Evolutionary conservation across 2,113 vertebrate species (phyloP).

Genomic region (Daubentonia madagascariensis): DNA sequence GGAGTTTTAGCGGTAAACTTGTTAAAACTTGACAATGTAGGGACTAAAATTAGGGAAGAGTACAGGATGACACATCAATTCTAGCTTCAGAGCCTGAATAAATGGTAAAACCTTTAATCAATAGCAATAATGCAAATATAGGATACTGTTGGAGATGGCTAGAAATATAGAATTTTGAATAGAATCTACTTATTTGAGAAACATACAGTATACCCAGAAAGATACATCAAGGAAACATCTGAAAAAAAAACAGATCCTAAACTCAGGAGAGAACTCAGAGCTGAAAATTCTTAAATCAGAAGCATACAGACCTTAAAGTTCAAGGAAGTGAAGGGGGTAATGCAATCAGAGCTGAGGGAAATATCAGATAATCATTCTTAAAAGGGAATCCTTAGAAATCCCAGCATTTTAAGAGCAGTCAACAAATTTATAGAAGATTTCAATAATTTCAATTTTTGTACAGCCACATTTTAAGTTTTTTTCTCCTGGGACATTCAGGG

Average conservation of each 20-base stretch:
- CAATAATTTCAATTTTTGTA: background rate
- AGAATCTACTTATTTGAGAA: background rate
- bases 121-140: background rate
- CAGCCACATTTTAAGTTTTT: background rate
- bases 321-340: background rate
- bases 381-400: background rate
- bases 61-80: background rate
- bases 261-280: background rate
- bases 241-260: background rate
- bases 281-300: background rate
- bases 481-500: background rate
- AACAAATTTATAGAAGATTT: background rate
- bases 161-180: background rate
- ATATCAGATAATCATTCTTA: background rate
- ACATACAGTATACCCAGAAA: background rate
- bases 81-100: background rate
- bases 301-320: background rate
- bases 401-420: background rate
- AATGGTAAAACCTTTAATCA: background rate
- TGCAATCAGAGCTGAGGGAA: background rate
- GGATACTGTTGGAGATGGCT: background rate
- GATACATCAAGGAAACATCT: background rate
- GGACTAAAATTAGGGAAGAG: background rate
- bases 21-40: background rate
- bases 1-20: background rate